phyloP scores from a whole-genome alignment of 1,140 invertebrate species.

The Bombus confusus region DNA sequence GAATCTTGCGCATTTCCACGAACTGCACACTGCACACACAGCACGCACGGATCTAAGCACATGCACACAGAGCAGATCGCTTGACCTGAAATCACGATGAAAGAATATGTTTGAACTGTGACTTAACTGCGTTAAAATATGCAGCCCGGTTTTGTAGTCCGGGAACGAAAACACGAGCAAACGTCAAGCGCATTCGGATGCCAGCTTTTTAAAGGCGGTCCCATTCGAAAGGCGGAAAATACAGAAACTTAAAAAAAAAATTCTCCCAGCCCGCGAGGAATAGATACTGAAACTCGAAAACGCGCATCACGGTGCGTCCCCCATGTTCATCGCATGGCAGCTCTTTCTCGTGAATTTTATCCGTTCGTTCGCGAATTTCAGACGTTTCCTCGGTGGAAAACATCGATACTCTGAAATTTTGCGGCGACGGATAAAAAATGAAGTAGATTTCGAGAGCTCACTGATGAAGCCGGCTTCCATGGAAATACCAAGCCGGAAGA shows the following conservation, averaged over 20 bases:
- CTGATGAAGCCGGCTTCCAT: too few relatives aligned
- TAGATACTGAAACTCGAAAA: not conserved
- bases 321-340: not conserved
- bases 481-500: not conserved
- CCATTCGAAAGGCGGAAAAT: not conserved
- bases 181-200: not conserved
- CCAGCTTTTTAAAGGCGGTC: not conserved
- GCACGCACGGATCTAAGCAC: not conserved
- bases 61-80: not conserved
- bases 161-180: not conserved
- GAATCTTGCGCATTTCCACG: conserved; percentile 4
- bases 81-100: conserved; percentile 17
- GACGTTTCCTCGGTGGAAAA: not conserved
- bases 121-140: not conserved
- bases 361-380: conserved; percentile 1
- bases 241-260: not conserved
- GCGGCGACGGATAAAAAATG: not conserved
- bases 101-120: conserved; percentile 16
- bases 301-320: not conserved
- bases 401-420: not conserved
- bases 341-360: conserved; percentile 9
- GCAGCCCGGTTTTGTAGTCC: not conserved
- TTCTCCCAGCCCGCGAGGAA: too few relatives aligned
- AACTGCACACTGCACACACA: not conserved
- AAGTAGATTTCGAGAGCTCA: not conserved